Evolutionary conservation across 2,797 vertebrate genomes (phyloP).

Genomic region (Eospalax fontanierii): DNA sequence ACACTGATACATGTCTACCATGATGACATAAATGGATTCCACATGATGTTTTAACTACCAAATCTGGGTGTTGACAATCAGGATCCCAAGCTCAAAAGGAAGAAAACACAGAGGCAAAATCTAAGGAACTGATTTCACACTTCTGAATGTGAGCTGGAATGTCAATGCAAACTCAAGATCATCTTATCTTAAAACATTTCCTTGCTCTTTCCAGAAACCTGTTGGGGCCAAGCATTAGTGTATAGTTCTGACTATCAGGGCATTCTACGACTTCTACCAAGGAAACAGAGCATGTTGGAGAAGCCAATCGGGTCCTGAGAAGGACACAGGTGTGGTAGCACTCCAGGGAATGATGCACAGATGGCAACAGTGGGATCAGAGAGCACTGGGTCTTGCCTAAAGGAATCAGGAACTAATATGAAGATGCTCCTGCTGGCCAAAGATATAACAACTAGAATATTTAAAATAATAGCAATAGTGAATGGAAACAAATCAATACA

Average conservation of each 20-base stretch:
- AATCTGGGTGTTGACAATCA: not conserved
- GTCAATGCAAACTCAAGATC: not conserved
- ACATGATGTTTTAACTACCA: not conserved
- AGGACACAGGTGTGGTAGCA: not conserved
- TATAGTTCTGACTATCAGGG: not conserved
- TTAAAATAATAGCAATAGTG: not conserved
- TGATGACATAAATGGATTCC: no score
- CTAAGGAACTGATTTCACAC: not conserved
- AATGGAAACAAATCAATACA: not conserved
- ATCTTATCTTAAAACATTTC: conserved; percentile 20
- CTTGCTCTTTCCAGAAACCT: conserved; percentile 4
- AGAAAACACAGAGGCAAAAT: not conserved
- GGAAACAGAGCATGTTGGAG: not conserved
- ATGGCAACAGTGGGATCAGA: not conserved
- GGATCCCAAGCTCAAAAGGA: not conserved
- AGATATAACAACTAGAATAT: not conserved
- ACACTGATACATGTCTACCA: not conserved
- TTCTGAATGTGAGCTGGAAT: not conserved
- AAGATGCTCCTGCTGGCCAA: not conserved
- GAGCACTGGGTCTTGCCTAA: not conserved
- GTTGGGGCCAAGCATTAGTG: not conserved
- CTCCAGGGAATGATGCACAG: not conserved
- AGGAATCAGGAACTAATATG: not conserved
- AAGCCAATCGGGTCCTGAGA: not conserved
- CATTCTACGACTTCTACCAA: not conserved